Evolutionary conservation across 1,140 invertebrate genomes (phyloP), one percentile per base, ranked within the genome.

Genomic region (Drosophila pachea): DNA sequence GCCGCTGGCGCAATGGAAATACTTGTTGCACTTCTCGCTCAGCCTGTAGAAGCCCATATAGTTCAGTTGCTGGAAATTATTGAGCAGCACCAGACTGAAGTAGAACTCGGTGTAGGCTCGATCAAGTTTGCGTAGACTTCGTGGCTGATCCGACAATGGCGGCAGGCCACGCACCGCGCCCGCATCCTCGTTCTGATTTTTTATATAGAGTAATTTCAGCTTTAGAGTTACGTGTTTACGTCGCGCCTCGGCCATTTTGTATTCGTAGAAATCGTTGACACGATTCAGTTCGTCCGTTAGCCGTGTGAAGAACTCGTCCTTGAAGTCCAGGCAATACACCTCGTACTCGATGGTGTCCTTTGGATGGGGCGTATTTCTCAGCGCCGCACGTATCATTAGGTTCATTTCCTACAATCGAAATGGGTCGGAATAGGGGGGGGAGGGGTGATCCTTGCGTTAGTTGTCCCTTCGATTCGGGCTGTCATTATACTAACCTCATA

Each of bases 11-110:
- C 67, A 54, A 2, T 53, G 60, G 0, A 81, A 2, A 12, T 72
- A 22, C 89, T 99, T 99, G 90, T 99, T 98, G 89, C 99, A 98
- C 90, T 99, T 99, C 89, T 99, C 99, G 33, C 99, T 92, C 82
- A 99, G 99, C 91, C 99, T 99, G 50, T 97, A 92, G 90, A 99
- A 99, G 0, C 97, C 98, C 5, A 98, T 99, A 76, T 97, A 98
- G 91, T 99, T 99, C 2, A 99, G 91, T 86, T 97, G 98, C 83
- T 96, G 95, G 78, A 95, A 96, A 78, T 96, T 96, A 76, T 96
- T 94, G 22, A 96, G 90, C 6, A 99, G 92, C 56, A 99, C 98
- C 5, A 99, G 87, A 78, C 96, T 98, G 0, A 99, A 91, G 89
- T 99, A 99, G 90, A 99, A 99, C 91, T 99, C 99, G 74, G 96